Conservation (phyloP, 2,888 invertebrate genomes). For the Ptychoptera albimana region DNA sequence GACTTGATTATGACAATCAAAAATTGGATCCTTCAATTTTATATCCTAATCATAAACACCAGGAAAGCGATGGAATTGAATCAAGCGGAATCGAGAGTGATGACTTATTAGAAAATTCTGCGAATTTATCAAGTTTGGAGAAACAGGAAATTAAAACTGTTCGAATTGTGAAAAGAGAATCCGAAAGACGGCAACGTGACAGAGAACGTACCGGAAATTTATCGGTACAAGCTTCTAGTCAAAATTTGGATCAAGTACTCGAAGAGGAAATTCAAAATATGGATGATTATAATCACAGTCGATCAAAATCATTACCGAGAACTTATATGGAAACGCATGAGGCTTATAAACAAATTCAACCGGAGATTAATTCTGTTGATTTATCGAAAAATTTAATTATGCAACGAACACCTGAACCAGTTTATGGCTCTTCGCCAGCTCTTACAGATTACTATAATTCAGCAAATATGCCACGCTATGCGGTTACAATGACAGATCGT, state of each 20-base stretch:
- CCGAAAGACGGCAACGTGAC: slow-evolving; percentile 70
- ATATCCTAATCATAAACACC: slow-evolving; percentile 14
- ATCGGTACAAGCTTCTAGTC: slow-evolving; percentile 15
- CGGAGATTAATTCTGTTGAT: slow-evolving; percentile 4
- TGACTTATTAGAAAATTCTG: slow-evolving; percentile 27
- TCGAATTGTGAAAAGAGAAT: slow-evolving; percentile 81
- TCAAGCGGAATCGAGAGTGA: slow-evolving; percentile 28
- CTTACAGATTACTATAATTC: slow-evolving; percentile 13
- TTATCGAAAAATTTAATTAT: background rate
- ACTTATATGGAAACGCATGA: slow-evolving; percentile 15
- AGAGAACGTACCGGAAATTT: slow-evolving; percentile 43
- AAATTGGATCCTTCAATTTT: background rate
- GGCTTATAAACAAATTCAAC: slow-evolving; percentile 4
- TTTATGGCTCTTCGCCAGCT: slow-evolving; percentile 6
- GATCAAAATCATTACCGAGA: slow-evolving; percentile 40
- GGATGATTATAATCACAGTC: slow-evolving; percentile 15
- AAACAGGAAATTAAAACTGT: slow-evolving; percentile 87
- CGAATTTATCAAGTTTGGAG: slow-evolving; percentile 54
- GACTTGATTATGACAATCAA: slow-evolving; percentile 3
- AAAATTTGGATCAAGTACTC: slow-evolving; percentile 29
- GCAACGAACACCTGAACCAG: background rate
- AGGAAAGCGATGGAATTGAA: slow-evolving; percentile 26
- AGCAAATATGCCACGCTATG: slow-evolving; percentile 11
- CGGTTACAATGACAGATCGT: slow-evolving; percentile 20
- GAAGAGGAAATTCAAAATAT: slow-evolving; percentile 25